Percentiles rank a stretch among this genome's conserved stretches.
These are phyloP conservation scores for Dissostichus mawsoni DNA, from an alignment of 2,113 vertebrate genomes.

Conservation along the genomic window DNA sequence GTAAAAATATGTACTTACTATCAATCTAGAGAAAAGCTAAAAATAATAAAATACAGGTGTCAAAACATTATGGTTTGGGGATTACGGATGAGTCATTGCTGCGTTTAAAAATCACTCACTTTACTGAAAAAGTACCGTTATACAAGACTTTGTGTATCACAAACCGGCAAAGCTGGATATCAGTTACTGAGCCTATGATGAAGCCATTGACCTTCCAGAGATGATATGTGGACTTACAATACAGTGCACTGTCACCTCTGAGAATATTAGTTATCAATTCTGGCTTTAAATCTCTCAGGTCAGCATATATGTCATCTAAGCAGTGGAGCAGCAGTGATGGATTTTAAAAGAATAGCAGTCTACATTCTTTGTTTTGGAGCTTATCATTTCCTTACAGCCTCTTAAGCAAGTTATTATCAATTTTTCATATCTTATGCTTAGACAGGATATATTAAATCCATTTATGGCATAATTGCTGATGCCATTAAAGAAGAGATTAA, in stretches of 20 bases:
- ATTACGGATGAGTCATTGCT: conserved; percentile 29
- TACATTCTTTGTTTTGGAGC: conserved; percentile 63
- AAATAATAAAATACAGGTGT: conserved; percentile 31
- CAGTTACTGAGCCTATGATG: conserved; percentile 59
- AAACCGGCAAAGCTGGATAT: conserved; percentile 50
- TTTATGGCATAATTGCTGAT: conserved; percentile 69
- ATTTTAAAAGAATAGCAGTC: conserved; percentile 50
- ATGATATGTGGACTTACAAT: conserved; percentile 78
- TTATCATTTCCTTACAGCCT: conserved; percentile 63
- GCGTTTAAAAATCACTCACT: conserved; percentile 15
- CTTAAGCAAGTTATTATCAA: conserved; percentile 68
- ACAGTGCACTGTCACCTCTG: conserved; percentile 65
- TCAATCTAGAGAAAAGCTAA: conserved; percentile 30
- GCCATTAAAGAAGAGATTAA: conserved; percentile 70
- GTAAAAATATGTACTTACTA: neutral
- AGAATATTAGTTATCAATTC: conserved; percentile 74
- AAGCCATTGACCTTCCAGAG: conserved; percentile 73
- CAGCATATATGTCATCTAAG: conserved; percentile 69
- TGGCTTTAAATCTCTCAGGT: conserved; percentile 72
- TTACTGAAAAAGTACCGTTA: conserved; percentile 2
- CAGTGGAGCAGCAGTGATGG: conserved; percentile 60
- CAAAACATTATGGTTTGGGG: conserved; percentile 21
- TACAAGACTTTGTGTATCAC: conserved; percentile 31
- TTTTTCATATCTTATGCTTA: conserved; percentile 53
- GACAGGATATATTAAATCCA: conserved; percentile 71